Evolutionary conservation across 2,888 invertebrate genomes (phyloP).

Genomic region (Caradrina kadenii): DNA sequence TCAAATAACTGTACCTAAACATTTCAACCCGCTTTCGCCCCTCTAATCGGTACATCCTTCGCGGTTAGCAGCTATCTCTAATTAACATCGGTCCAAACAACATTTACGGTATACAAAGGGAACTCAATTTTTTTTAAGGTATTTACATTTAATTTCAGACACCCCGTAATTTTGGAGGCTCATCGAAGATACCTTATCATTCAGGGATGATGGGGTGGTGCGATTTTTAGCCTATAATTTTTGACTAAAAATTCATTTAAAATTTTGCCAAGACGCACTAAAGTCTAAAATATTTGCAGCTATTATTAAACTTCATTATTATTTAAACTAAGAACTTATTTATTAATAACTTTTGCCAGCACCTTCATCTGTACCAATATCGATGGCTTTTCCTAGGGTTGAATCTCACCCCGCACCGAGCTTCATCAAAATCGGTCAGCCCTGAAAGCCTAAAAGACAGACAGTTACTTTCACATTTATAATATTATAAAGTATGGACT

Average conservation of each 20-base stretch:
- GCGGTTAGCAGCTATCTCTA: conserved; percentile 57
- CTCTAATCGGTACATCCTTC: conserved; percentile 22
- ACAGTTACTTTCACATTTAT: too few relatives aligned
- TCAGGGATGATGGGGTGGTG: conserved; percentile 36
- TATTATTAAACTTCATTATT: too few relatives aligned
- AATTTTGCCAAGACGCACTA: neutral
- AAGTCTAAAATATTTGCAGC: too few relatives aligned
- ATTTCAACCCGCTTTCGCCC: conserved; percentile 26
- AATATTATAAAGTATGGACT: too few relatives aligned
- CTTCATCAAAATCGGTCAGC: too few relatives aligned
- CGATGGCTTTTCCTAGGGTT: too few relatives aligned
- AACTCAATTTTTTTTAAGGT: conserved; percentile 69
- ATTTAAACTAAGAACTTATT: too few relatives aligned
- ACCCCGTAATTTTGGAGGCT: conserved; percentile 40
- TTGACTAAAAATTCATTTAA: neutral
- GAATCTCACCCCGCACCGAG: too few relatives aligned
- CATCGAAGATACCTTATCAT: conserved; percentile 57
- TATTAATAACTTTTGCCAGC: too few relatives aligned
- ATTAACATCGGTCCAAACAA: conserved; percentile 59
- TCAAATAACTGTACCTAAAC: conserved; percentile 33
- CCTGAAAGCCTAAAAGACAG: too few relatives aligned
- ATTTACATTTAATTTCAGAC: conserved; percentile 74
- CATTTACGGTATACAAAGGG: conserved; percentile 58
- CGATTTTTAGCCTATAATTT: conserved; percentile 32
- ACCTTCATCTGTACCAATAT: too few relatives aligned